These are phyloP conservation scores for Terebella lapidaria DNA, from an alignment of 2,888 invertebrate genomes.

Conservation along the genomic window DNA sequence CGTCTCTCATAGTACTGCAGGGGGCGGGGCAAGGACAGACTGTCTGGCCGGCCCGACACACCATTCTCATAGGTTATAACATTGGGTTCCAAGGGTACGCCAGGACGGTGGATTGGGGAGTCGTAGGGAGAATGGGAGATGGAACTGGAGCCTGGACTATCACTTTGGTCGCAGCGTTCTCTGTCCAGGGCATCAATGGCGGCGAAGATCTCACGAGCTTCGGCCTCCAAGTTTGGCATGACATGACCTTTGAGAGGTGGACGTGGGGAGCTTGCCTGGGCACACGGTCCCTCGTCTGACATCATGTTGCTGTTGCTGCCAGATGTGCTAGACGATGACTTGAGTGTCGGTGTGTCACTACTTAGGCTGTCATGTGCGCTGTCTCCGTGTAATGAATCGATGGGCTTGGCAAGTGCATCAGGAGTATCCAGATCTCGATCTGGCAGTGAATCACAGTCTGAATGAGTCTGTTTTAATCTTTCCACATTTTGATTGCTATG, in stretches of 20 bases:
- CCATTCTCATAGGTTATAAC: background rate
- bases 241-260: background rate
- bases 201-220: background rate
- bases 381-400: background rate
- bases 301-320: background rate
- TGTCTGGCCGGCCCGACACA: conserved; percentile 14
- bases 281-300: background rate
- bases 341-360: background rate
- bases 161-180: conserved; percentile 4
- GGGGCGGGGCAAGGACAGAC: conserved; percentile 19
- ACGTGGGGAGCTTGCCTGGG: background rate
- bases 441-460: conserved; percentile 6
- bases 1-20: conserved; percentile 12
- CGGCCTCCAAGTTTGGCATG: background rate
- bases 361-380: conserved; percentile 1
- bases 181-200: too few species aligned
- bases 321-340: background rate
- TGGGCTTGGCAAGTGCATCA: background rate
- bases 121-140: conserved; percentile 1
- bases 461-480: conserved; percentile 5
- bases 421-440: background rate
- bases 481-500: background rate
- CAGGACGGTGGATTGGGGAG: background rate
- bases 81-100: background rate
- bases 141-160: background rate